Evolutionary conservation across 2,888 invertebrate species (phyloP), one percentile per base, ranked within the genome.

Genomic region (Allolobophora icterica): DNA sequence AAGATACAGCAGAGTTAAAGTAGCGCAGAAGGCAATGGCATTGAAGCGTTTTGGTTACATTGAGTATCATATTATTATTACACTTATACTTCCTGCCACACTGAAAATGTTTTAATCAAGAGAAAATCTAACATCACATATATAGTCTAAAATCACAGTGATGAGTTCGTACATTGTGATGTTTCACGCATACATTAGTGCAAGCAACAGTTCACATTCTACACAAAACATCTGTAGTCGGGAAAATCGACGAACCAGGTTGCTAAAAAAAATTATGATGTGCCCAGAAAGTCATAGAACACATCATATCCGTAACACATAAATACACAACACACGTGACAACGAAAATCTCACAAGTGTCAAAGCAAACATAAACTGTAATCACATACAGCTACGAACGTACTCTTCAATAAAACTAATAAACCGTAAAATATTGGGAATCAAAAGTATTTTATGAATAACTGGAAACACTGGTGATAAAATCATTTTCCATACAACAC

Each of bases 341-440:
- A 71, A 71, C 71, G n/a, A 71, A 71, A 71, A 71, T n/a, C n/a
- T 71, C 71, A 71, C 71, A n/a, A 30, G 71, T 71, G n/a, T 71
- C n/a, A 71, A 71, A 71, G 71, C 71, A 71, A 71, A n/a, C 71
- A n/a, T 30, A 71, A 71, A 1, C 71, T 71, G 11, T 30, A 30
- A 52, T n/a, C 71, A n/a, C n/a, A 71, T 71, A 30, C 30, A 71
- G n/a, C 8, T 13, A 71, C 30, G 0, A 71, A 71, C 30, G 11
- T 17, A 71, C 71, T 71, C 6, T 21, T 71, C 71, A n/a, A n/a
- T 71, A 30, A 71, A 52, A n/a, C 71, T 71, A n/a, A n/a, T 6
- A 71, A 71, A n/a, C n/a, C n/a, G 8, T 71, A 71, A 71, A 71
- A n/a, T n/a, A 4, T 71, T n/a, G 8, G 71, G n/a, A 30, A 71